A percentile compares a stretch with the other conserved stretches of the same genome.
Conservation (phyloP, 2,797 vertebrate species). For the Perodicticus potto region DNA sequence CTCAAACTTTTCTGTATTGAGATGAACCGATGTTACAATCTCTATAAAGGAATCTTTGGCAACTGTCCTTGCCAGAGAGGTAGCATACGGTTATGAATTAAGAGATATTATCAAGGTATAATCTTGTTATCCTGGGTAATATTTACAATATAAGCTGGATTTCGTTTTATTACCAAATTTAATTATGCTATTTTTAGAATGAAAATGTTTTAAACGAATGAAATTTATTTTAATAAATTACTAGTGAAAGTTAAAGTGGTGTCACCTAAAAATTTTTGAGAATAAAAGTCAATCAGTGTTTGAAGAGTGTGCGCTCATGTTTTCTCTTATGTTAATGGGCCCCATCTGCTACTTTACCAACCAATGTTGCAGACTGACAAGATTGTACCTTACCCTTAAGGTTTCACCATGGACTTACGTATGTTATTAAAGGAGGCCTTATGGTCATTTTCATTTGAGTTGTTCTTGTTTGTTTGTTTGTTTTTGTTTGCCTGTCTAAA, state of each 20-base stretch:
- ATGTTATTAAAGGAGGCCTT: background rate
- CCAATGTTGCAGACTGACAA: background rate
- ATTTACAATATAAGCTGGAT: background rate
- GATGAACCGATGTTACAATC: background rate
- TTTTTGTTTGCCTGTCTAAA: background rate
- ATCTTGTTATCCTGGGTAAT: background rate
- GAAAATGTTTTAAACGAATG: background rate
- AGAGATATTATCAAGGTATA: background rate
- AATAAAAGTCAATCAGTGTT: background rate
- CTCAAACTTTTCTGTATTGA: background rate
- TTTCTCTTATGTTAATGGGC: background rate
- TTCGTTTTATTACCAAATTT: background rate
- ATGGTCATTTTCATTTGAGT: conserved; percentile 3
- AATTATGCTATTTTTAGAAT: conserved; percentile 17
- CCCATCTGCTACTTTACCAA: background rate
- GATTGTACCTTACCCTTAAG: background rate
- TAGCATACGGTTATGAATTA: background rate
- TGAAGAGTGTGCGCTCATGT: background rate
- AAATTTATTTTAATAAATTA: conserved; percentile 16
- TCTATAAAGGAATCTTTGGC: background rate
- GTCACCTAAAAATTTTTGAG: background rate
- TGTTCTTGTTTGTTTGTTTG: background rate
- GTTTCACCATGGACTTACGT: background rate
- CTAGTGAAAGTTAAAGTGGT: conserved; percentile 50
- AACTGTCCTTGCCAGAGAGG: background rate